A percentile compares a stretch with the other conserved stretches of the same genome.
Evolutionary conservation across 2,888 invertebrate genomes (phyloP).

Genomic region (Odontomyia ornata): DNA sequence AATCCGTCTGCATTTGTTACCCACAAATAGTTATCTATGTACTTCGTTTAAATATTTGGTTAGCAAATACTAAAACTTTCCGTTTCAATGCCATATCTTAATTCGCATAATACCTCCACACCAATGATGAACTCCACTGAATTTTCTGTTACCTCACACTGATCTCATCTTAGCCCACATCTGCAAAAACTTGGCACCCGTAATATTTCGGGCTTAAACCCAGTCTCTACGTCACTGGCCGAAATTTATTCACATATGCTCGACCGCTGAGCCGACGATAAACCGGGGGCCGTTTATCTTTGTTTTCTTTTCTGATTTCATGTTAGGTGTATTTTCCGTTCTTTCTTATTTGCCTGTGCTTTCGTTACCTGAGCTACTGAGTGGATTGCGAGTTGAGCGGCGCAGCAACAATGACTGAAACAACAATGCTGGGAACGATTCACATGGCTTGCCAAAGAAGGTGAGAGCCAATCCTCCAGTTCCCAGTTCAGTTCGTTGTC

Average conservation of each 20-base stretch:
- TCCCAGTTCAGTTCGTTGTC: constrained; percentile 26
- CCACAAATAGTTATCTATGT: too few relatives aligned
- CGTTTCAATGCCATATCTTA: constrained; percentile 14
- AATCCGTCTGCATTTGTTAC: too few relatives aligned
- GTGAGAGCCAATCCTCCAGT: constrained; percentile 24
- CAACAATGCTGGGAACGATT: constrained; percentile 51
- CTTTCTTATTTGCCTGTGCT: constrained; percentile 42
- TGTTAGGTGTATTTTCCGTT: constrained; percentile 30
- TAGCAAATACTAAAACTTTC: constrained; percentile 12
- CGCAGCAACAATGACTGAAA: constrained; percentile 27
- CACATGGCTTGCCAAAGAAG: constrained; percentile 45
- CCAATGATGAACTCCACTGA: background rate
- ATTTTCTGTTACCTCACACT: background rate
- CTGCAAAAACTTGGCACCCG: background rate
- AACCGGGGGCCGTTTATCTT: constrained; percentile 28
- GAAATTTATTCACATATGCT: constrained; percentile 46
- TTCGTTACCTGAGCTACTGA: constrained; percentile 27
- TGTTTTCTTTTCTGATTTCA: constrained; percentile 33
- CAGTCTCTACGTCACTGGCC: constrained; percentile 47
- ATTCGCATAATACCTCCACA: background rate
- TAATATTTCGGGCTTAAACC: background rate
- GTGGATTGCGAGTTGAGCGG: background rate
- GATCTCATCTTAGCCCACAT: background rate
- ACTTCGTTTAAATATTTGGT: too few relatives aligned
- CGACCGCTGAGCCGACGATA: background rate